Conservation (phyloP, 2,113 vertebrate genomes). For the Xiphorhynchus elegans region DNA sequence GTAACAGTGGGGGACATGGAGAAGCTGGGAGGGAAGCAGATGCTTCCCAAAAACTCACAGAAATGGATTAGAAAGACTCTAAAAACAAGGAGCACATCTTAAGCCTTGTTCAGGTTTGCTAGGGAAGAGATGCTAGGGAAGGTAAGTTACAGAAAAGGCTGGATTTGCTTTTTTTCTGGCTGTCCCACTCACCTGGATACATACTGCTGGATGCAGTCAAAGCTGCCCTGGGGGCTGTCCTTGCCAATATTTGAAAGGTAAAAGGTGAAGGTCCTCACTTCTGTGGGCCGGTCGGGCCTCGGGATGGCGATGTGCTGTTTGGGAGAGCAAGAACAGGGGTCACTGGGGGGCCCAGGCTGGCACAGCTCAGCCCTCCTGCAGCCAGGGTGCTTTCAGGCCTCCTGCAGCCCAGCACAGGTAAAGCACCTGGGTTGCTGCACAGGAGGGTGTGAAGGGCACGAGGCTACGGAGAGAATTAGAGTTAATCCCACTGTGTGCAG, state of each 20-base stretch:
- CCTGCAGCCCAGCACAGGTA: background rate
- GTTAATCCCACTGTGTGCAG: fast-evolving
- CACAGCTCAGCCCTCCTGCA: fast-evolving
- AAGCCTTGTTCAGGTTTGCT: background rate
- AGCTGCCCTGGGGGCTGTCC: constrained; percentile 95
- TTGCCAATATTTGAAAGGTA: constrained; percentile 95
- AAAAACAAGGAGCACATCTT: fast-evolving
- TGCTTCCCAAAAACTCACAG: background rate
- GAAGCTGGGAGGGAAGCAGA: background rate
- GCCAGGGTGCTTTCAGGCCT: background rate
- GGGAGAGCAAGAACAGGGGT: background rate
- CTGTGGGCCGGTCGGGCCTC: constrained; percentile 79
- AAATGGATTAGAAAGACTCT: background rate
- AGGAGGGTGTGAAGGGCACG: background rate
- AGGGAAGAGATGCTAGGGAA: background rate
- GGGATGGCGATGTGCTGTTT: constrained; percentile 92
- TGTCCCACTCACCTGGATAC: constrained; percentile 85
- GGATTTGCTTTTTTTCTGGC: fast-evolving
- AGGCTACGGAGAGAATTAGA: fast-evolving
- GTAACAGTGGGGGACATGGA: background rate
- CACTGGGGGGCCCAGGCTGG: background rate
- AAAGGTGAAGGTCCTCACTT: constrained; percentile 88
- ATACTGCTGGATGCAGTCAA: constrained; percentile 97
- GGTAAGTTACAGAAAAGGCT: fast-evolving
- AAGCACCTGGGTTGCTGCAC: background rate